Evolutionary conservation across 1,140 invertebrate species (phyloP).

Genomic region (Drosophila obscura): DNA sequence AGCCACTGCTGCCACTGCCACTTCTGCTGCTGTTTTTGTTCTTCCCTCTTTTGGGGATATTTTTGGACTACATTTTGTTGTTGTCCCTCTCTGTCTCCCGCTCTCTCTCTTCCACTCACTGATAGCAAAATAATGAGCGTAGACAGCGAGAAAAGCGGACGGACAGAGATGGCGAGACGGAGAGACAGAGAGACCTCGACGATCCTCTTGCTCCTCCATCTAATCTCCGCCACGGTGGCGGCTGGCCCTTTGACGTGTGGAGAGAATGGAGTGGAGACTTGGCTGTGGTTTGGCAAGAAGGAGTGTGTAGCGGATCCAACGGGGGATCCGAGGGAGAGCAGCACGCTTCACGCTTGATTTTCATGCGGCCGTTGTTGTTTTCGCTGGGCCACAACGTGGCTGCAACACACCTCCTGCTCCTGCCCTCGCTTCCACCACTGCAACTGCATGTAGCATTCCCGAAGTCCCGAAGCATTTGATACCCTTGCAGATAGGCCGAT

Average conservation of each 20-base stretch:
- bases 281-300: neutral
- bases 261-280: conserved; percentile 31
- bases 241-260: conserved; percentile 14
- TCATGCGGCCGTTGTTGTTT: conserved; percentile 73
- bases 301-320: neutral
- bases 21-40: conserved; percentile 6
- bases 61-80: conserved; percentile 38
- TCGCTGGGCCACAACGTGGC: too few species aligned
- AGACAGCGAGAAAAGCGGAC: conserved; percentile 30
- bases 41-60: conserved; percentile 42
- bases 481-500: too few species aligned
- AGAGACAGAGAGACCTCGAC: conserved; percentile 17
- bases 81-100: conserved; percentile 18
- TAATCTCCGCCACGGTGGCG: conserved; percentile 16
- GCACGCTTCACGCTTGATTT: conserved; percentile 78
- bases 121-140: conserved; percentile 55
- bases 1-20: conserved; percentile 9
- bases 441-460: too few species aligned
- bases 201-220: conserved; percentile 8
- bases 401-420: too few species aligned
- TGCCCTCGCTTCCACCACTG: neutral
- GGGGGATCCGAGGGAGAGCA: neutral
- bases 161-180: conserved; percentile 7
- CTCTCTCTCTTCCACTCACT: conserved; percentile 19
- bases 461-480: too few species aligned